These are phyloP conservation scores for Archilochus colubris DNA, from an alignment of 2,113 vertebrate species.

Conservation along the genomic window DNA sequence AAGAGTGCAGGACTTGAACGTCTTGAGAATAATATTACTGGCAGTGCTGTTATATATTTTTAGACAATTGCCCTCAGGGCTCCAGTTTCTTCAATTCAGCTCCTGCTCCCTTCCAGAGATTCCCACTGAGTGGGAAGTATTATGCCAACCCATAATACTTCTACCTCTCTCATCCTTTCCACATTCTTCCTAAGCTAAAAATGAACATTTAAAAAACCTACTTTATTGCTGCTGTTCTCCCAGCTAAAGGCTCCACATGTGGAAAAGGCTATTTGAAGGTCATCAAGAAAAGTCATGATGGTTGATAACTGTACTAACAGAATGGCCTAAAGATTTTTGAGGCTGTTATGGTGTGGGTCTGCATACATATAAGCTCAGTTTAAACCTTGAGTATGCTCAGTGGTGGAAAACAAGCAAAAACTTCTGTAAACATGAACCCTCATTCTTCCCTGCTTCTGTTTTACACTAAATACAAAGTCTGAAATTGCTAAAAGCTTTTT, in stretches of 20 bases:
- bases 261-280: background rate
- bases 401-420: background rate
- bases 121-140: conserved; percentile 1
- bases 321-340: background rate
- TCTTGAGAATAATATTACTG: conserved; percentile 31
- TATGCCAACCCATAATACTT: conserved; percentile 32
- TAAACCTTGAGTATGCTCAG: background rate
- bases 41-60: conserved; percentile 43
- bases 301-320: background rate
- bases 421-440: background rate
- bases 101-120: background rate
- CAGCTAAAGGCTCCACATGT: background rate
- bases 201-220: background rate
- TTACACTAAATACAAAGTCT: background rate
- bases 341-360: background rate
- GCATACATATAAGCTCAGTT: background rate
- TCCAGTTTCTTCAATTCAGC: conserved; percentile 37
- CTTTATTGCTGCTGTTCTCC: background rate
- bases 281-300: background rate
- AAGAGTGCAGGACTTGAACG: background rate
- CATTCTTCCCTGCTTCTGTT: background rate
- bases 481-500: background rate
- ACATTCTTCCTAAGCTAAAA: background rate
- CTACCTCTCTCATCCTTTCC: background rate
- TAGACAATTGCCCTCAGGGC: conserved; percentile 62